Percentiles rank a stretch among this genome's conserved stretches.
phyloP scores from a whole-genome alignment of 2,888 invertebrate genomes.

The Rhingia campestris region DNA sequence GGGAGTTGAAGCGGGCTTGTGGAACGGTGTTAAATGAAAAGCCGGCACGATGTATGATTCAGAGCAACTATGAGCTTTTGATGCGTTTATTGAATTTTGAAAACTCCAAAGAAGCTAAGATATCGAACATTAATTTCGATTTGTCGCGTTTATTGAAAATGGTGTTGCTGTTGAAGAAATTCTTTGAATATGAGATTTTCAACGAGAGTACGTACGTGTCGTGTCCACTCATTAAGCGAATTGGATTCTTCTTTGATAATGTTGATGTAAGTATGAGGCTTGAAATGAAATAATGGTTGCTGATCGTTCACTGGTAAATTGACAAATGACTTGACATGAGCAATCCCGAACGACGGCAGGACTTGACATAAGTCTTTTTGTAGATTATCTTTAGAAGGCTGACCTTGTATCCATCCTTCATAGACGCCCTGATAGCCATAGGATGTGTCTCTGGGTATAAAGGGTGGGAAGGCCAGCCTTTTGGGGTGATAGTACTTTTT shows the following conservation, averaged over 20 bases:
- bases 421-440: too few relatives aligned
- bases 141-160: conserved; percentile 77
- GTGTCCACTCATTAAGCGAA: conserved; percentile 80
- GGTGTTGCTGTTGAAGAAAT: conserved; percentile 76
- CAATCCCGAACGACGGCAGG: too few relatives aligned
- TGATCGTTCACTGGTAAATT: too few relatives aligned
- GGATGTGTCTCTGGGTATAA: too few relatives aligned
- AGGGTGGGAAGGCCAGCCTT: too few relatives aligned
- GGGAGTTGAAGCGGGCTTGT: conserved; percentile 49
- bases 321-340: too few relatives aligned
- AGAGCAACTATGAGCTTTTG: conserved; percentile 79
- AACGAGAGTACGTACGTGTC: conserved; percentile 73
- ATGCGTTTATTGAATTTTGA: conserved; percentile 79
- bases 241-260: conserved; percentile 80
- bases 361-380: too few relatives aligned
- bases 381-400: too few relatives aligned
- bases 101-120: conserved; percentile 75
- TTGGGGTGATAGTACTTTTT: too few relatives aligned
- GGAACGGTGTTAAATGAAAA: conserved; percentile 14
- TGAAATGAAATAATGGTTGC: too few relatives aligned
- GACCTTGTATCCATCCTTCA: too few relatives aligned
- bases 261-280: conserved; percentile 76
- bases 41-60: conserved; percentile 78
- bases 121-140: conserved; percentile 76
- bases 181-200: conserved; percentile 78